Percentiles rank a stretch among this genome's conserved stretches.
Evolutionary conservation across 2,113 vertebrate species (phyloP).

Genomic region (Alethe diademata): DNA sequence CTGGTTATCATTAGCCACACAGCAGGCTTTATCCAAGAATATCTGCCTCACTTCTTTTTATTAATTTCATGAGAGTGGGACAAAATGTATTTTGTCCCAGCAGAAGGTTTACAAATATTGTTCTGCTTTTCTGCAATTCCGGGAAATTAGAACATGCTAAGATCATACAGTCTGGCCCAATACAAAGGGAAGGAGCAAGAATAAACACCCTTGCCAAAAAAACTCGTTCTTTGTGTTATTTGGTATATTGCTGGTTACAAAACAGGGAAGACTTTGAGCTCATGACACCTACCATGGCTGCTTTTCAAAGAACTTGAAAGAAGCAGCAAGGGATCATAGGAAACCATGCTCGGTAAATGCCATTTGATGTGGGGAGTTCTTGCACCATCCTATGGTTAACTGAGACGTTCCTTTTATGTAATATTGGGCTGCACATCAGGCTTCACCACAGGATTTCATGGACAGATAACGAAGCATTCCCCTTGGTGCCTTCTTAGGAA

Average conservation of each 20-base stretch:
- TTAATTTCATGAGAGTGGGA: slow-evolving; percentile 17
- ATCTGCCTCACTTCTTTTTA: slow-evolving; percentile 24
- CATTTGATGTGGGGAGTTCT: slow-evolving; percentile 63
- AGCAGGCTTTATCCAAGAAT: slow-evolving; percentile 45
- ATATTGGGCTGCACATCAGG: slow-evolving; percentile 1
- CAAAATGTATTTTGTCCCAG: slow-evolving; percentile 7
- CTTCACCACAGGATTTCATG: slow-evolving; percentile 28
- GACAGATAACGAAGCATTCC: slow-evolving; percentile 52
- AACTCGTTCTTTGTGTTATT: slow-evolving; percentile 28
- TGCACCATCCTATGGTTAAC: slow-evolving; percentile 51
- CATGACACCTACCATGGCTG: slow-evolving; percentile 49
- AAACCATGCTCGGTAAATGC: neutral
- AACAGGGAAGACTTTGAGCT: slow-evolving; percentile 19
- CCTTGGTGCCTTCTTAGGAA: neutral
- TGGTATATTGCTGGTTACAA: slow-evolving; percentile 39
- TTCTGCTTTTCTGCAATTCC: slow-evolving; percentile 16
- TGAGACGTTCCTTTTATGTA: slow-evolving; percentile 26
- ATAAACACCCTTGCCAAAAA: neutral
- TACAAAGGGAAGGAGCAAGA: slow-evolving; percentile 1
- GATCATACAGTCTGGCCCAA: neutral
- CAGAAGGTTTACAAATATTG: neutral
- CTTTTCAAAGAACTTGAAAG: slow-evolving; percentile 35
- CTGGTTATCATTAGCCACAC: slow-evolving; percentile 48
- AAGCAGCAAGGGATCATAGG: neutral
- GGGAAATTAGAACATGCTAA: slow-evolving; percentile 36